These are phyloP conservation scores for Steatocranus sp. DNA, from an alignment of 2,797 vertebrate species.

Conservation along the genomic window DNA sequence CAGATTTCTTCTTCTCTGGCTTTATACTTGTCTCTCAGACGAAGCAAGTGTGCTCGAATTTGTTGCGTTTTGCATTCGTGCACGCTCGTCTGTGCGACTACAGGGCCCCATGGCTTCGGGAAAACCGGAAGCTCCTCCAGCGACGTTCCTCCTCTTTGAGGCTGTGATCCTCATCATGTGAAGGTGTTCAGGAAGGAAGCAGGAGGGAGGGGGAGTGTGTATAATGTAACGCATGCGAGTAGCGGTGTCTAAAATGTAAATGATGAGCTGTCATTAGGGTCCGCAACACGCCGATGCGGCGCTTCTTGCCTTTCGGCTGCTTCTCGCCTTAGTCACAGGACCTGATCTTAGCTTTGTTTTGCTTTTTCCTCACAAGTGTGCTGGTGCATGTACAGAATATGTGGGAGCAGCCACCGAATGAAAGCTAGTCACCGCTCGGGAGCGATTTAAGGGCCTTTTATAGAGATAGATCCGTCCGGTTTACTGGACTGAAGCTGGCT, in stretches of 20 bases:
- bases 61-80: conserved; percentile 16
- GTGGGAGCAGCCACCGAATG: conserved; percentile 35
- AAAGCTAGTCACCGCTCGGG: conserved; percentile 54
- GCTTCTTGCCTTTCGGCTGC: conserved; percentile 1
- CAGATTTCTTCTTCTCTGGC: conserved; percentile 43
- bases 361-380: conserved; percentile 32
- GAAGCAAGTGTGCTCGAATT: conserved; percentile 37
- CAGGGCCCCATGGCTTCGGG: conserved; percentile 1
- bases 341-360: conserved; percentile 42
- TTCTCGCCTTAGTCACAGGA: neutral
- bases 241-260: conserved; percentile 33
- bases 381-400: conserved; percentile 42
- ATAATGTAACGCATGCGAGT: neutral
- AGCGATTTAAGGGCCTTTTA: conserved; percentile 71
- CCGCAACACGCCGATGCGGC: neutral
- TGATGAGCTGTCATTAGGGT: conserved; percentile 20
- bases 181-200: neutral
- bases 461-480: conserved; percentile 62
- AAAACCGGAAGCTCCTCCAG: neutral
- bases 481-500: conserved; percentile 67
- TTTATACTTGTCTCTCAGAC: conserved; percentile 46
- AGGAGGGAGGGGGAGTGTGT: neutral
- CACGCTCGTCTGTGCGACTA: neutral
- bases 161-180: neutral
- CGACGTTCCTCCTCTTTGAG: neutral